These are phyloP conservation scores for Augiades crinisus DNA, from an alignment of 2,888 invertebrate species.

Conservation along the genomic window DNA sequence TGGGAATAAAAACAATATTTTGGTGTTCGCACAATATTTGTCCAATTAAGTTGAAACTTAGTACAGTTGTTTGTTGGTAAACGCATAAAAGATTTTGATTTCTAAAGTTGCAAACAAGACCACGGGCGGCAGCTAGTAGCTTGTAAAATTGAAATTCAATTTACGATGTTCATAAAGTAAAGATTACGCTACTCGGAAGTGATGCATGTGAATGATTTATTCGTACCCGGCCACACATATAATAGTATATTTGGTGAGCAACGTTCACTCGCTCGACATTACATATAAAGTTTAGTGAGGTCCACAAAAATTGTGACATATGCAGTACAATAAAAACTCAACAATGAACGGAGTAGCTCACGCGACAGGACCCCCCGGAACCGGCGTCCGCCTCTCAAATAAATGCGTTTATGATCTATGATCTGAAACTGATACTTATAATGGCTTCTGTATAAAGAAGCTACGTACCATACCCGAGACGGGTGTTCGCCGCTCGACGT, in stretches of 20 bases:
- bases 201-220: constrained; percentile 59
- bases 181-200: constrained; percentile 63
- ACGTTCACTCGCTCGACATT: constrained; percentile 63
- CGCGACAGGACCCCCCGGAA: constrained; percentile 70
- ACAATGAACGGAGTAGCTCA: constrained; percentile 62
- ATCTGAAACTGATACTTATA: constrained; percentile 81
- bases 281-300: constrained; percentile 60
- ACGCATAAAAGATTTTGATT: too few species aligned
- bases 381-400: constrained; percentile 55
- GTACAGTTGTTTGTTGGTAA: too few species aligned
- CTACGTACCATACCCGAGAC: constrained; percentile 62
- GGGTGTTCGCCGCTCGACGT: constrained; percentile 51
- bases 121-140: too few species aligned
- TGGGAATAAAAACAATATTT: too few species aligned
- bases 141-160: constrained; percentile 75
- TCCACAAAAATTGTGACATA: constrained; percentile 69
- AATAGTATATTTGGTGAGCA: constrained; percentile 53
- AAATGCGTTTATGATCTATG: constrained; percentile 80
- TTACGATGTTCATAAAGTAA: constrained; percentile 74
- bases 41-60: too few species aligned
- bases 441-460: constrained; percentile 80
- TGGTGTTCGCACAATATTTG: too few species aligned
- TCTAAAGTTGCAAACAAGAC: too few species aligned
- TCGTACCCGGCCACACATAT: constrained; percentile 58
- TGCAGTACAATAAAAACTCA: constrained; percentile 68